Base-by-base conservation (phyloP, 2,113 vertebrate species). In the Scomber colias region DNA sequence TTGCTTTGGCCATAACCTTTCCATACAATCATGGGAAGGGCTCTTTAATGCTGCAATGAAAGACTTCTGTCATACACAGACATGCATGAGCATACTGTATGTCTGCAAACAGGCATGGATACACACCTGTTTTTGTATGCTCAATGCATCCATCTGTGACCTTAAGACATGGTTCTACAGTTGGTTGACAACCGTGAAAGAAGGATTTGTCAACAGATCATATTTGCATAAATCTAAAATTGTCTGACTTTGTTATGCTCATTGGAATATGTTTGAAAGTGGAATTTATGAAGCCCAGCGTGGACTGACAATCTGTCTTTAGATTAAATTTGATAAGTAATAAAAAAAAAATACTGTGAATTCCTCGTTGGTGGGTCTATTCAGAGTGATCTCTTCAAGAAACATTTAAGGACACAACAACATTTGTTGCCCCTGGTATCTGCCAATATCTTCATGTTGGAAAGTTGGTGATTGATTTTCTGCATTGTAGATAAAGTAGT, bases 61-160 rank as follows among this genome's bases (percentile, higher is more conserved):
- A 75, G 54, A 71, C 83, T 83, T 84, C 60, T 61, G 48, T 77
- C 83, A 64, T 77, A 82, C 63, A 77, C 9, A 68, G 44, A 78
- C 84, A 45, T 59, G 77, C 68, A 75, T 49, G 40, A 11, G 15
- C 45, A 24, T 40, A 81, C 30, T 3, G 3, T 24, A 46, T 15
- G 61, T 9, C 3, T 14, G 17, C 48, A 79, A 11, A 49, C 53
- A 71, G 3, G 54, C 46, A 79, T 24, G 4, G 14, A 60, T 31
- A 66, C 84, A 78, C 81, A 62, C 79, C 80, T 71, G 56, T 31
- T 79, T 65, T 57, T 82, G 65, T 80, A 44, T 54, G 4, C 30
- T 65, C n/a, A 50, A 16, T 53, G 65, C 5, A 71, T 56, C 14
- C 6, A 70, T 54, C 40, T 53, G 4, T 75, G 76, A 82, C 45